Evolutionary conservation across 2,888 invertebrate species (phyloP).

Genomic region (Hoplodrina blanda): DNA sequence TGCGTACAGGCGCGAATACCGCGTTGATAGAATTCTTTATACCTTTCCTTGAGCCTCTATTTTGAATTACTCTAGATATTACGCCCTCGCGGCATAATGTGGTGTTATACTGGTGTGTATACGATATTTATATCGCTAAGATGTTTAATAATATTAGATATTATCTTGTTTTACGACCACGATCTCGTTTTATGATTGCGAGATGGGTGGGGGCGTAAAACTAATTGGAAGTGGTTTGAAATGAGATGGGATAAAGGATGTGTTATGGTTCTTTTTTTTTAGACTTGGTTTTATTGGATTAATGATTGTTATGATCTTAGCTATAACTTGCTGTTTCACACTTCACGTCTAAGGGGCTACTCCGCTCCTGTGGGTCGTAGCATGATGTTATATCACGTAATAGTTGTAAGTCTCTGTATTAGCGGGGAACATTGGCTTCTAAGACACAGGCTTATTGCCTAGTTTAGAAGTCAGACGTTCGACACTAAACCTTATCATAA

Average conservation of each 20-base stretch:
- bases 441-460: no score
- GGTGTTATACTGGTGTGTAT: conserved; percentile 41
- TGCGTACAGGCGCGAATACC: conserved; percentile 79
- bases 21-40: conserved; percentile 87
- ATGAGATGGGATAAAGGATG: conserved; percentile 26
- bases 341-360: no score
- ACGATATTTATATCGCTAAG: conserved; percentile 55
- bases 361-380: no score
- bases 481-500: no score
- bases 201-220: conserved; percentile 30
- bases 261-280: conserved; percentile 14
- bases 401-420: no score
- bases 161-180: conserved; percentile 53
- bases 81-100: conserved; percentile 51
- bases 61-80: conserved; percentile 74
- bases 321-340: no score
- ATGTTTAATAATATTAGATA: conserved; percentile 60
- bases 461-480: no score
- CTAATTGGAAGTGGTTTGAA: conserved; percentile 53
- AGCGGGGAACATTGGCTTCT: no score
- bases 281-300: background rate
- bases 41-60: conserved; percentile 67
- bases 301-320: background rate
- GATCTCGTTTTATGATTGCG: conserved; percentile 52
- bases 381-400: no score